These are phyloP conservation scores for Champsocephalus gunnari DNA, from an alignment of 2,797 vertebrate species.

Conservation along the genomic window DNA sequence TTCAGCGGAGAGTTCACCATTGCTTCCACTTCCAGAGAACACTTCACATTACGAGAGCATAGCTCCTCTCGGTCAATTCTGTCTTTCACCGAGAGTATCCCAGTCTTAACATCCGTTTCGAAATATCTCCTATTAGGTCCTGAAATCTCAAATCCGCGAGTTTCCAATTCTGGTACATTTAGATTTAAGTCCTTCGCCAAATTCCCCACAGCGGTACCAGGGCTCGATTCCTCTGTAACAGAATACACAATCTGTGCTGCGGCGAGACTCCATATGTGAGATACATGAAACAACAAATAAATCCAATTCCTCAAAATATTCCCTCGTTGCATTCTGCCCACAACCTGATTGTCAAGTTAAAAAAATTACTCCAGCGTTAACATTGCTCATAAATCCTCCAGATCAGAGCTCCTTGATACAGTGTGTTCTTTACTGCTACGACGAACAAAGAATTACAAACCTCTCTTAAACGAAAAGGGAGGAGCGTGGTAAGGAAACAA, in stretches of 20 bases:
- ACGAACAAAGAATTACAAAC: conserved; percentile 66
- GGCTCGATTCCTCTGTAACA: conserved; percentile 68
- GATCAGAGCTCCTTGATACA: neutral
- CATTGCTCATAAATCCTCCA: conserved; percentile 22
- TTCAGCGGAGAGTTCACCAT: conserved; percentile 63
- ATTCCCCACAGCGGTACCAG: conserved; percentile 71
- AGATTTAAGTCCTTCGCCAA: conserved; percentile 74
- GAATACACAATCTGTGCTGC: conserved; percentile 64
- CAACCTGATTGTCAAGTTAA: neutral
- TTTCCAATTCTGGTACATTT: conserved; percentile 58
- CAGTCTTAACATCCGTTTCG: conserved; percentile 69
- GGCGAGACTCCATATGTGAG: conserved; percentile 34
- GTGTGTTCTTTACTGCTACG: neutral
- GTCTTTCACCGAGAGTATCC: conserved; percentile 58
- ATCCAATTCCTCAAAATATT: conserved; percentile 24
- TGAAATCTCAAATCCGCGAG: conserved; percentile 62
- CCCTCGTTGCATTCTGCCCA: conserved; percentile 53
- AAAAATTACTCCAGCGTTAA: neutral
- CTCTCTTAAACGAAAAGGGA: conserved; percentile 37
- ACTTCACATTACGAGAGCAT: conserved; percentile 34
- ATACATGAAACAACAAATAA: conserved; percentile 16
- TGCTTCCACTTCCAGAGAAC: conserved; percentile 61
- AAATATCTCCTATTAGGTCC: conserved; percentile 69
- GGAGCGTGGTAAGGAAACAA: conserved; percentile 44
- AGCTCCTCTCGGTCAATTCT: conserved; percentile 74